Evolutionary conservation across 2,888 invertebrate species (phyloP).

Genomic region (Cataglyphis altisquamis): DNA sequence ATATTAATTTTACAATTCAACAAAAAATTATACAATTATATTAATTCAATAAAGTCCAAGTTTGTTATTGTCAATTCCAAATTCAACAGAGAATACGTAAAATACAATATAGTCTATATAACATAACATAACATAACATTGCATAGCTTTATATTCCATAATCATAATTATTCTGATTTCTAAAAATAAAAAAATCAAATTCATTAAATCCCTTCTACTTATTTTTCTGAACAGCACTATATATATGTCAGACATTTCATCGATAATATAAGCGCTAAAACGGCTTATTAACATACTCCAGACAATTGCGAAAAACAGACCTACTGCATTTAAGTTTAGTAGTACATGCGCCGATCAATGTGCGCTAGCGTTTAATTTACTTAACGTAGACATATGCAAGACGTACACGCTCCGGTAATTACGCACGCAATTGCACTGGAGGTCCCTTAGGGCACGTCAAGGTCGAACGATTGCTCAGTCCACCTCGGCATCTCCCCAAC

Average conservation of each 20-base stretch:
- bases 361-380: conserved; percentile 63
- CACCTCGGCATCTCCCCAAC: conserved; percentile 57
- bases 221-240: not conserved
- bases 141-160: not conserved
- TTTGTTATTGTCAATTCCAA: not conserved
- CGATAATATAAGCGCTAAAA: not conserved
- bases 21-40: too few relatives aligned
- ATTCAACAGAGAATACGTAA: not conserved
- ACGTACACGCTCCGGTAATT: conserved; percentile 69
- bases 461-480: conserved; percentile 65
- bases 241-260: not conserved
- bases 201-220: not conserved
- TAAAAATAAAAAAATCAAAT: not conserved
- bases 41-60: too few relatives aligned
- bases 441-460: conserved; percentile 71
- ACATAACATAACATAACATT: not conserved
- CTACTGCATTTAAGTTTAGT: not conserved
- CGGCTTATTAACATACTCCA: conserved; percentile 6
- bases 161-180: not conserved
- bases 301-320: conserved; percentile 7
- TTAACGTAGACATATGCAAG: conserved; percentile 58
- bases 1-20: too few relatives aligned
- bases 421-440: conserved; percentile 67
- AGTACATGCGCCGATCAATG: not conserved
- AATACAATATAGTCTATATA: not conserved